Base-by-base conservation (phyloP, 2,113 vertebrate species). In the Saguinus midas region DNA sequence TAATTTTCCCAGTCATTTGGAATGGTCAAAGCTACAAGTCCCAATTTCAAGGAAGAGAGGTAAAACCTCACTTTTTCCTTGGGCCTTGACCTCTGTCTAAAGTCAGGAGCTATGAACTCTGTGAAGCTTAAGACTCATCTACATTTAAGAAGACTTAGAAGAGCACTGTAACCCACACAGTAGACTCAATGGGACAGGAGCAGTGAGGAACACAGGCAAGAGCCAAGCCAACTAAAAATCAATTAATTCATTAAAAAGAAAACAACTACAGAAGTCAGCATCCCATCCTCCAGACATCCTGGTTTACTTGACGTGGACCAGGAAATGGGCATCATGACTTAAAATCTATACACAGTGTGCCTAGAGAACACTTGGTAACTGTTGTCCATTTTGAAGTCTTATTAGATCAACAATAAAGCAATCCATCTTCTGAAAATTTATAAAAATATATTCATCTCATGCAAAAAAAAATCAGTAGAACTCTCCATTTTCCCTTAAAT, bases 361-460 rank as follows among this genome's bases (percentile, higher is more conserved):
- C 23, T 85, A 40, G 23, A 57, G 35, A 95, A 50, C 6, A 25
- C 37, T 37, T 68, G 58, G 17, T 57, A 64, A 87, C 25, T 76
- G 12, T 32, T 61, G 18, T 75, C 32, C 6, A 61, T 76, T 94
- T 83, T 61, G 64, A 87, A n/a, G 25, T 52, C 18, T 92, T 21
- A 1, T 37, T 52, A 92, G 86, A 40, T 83, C 70, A 50, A 58
- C 32, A 91, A 37, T 73, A 68, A 95, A 88, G 18, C 14, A 92
- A 37, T 76, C 13, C 27, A 64, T 87, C 40, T 80, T 93, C 52
- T 87, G 37, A 73, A 95, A 87, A 91, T 91, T 89, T 76, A 40
- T 66, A 57, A 89, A 96, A 88, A 55, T 52, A 40, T 40, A 82
- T 58, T 91, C 12, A 55, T 58, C 45, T 87, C n/a, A 92, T 94